Evolutionary conservation across 2,797 vertebrate genomes (phyloP), one percentile per base, ranked within the genome.

Genomic region (Antennarius maculatus): DNA sequence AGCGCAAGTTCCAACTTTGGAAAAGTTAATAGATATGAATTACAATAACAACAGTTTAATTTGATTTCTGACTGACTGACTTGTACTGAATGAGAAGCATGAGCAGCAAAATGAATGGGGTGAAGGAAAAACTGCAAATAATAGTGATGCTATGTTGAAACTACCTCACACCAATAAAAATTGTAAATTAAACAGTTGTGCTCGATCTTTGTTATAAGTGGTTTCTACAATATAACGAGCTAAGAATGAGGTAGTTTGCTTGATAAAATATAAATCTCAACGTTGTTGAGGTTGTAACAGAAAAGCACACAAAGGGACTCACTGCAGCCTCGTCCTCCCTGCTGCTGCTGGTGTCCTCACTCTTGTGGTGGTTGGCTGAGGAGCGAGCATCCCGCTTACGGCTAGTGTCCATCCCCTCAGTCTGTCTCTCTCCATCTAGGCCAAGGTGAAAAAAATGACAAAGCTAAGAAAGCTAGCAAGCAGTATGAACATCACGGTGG

Each of bases 311-410:
- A 46, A 42, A 69, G 18, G 51, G 54, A 88, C 47, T 96, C 86
- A 97, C 95, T 84, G 43, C 81, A 0, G 77, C 92, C 49, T 96
- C 96, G 7, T 98, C 96, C 92, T 97, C 97, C 0, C 2, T 92
- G 82, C 96, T 98, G 92, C 97, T 95, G 0, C 96, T 96, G 75
- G 93, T 93, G 61, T 98, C 96, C 69, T 96, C 95, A 0, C 74
- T 87, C 78, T 89, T 94, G 73, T 91, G 92, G 12, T 87, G 91
- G 69, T 86, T 89, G 0, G 89, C 86, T 0, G 87, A 83, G 0
- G 83, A 92, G 34, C 63, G 91, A 0, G 86, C 79, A 7, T 79
- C 92, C 50, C 86, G 88, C 75, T 91, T 93, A 52, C 89, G 90
- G 83, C 89, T 93, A 9, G 93, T 28, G 2, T 96, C 95, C 0